A percentile compares a stretch with the other conserved stretches of the same genome.
Evolutionary conservation across 2,888 invertebrate genomes (phyloP).

Genomic region (Melitaea athalia): DNA sequence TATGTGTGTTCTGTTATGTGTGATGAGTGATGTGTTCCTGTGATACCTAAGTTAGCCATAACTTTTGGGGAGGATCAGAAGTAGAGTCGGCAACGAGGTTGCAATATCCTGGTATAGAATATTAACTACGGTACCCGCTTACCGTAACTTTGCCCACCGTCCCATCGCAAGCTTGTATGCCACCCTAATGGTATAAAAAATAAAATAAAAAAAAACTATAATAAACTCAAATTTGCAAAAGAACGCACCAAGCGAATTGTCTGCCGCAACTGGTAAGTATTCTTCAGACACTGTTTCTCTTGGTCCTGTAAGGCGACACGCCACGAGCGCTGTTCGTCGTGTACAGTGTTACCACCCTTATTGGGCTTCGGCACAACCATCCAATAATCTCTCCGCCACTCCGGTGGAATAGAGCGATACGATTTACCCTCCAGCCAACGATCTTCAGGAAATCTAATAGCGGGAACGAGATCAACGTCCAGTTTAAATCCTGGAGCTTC

Average conservation of each 20-base stretch:
- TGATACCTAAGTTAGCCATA: no score
- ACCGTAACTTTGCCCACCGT: no score
- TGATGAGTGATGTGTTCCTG: no score
- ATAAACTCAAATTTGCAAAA: neutral
- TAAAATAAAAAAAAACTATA: no score
- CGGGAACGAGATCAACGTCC: constrained; percentile 80
- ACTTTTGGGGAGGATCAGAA: no score
- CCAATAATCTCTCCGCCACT: constrained; percentile 61
- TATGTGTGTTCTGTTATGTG: no score
- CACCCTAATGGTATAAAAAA: no score
- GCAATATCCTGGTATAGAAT: no score
- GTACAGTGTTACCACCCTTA: constrained; percentile 43
- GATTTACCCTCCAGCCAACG: constrained; percentile 64
- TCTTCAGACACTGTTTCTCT: constrained; percentile 71
- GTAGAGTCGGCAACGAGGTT: no score
- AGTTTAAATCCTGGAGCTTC: constrained; percentile 57
- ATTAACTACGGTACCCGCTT: no score
- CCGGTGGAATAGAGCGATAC: constrained; percentile 48
- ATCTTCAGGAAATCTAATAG: constrained; percentile 68
- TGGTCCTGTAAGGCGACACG: constrained; percentile 79
- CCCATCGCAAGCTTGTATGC: no score
- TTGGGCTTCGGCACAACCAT: constrained; percentile 77
- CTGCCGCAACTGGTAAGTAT: constrained; percentile 61
- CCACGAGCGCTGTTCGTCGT: constrained; percentile 68
- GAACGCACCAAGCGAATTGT: constrained; percentile 68